These are phyloP conservation scores for Acanthococcus lagerstroemiae DNA, from an alignment of 2,888 invertebrate genomes.

Conservation along the genomic window DNA sequence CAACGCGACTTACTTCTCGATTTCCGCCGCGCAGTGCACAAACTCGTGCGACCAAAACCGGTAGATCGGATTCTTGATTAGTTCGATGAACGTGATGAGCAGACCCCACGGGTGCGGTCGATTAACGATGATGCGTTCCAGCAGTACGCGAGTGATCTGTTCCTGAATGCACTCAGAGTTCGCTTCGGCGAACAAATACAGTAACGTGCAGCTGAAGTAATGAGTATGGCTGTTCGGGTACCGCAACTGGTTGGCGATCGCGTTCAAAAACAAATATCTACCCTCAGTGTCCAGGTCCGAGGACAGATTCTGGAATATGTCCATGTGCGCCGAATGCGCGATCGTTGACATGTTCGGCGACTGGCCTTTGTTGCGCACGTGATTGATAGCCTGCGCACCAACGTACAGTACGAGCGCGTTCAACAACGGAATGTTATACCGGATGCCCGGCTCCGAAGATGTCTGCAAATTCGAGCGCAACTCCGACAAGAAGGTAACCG, in stretches of 20 bases:
- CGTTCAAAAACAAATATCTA: constrained; percentile 93
- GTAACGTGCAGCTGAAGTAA: constrained; percentile 95
- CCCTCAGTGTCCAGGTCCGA: constrained; percentile 98
- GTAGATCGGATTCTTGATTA: constrained; percentile 96
- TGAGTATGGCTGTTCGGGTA: constrained; percentile 99
- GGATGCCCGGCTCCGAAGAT: constrained; percentile 74
- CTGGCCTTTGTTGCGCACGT: constrained; percentile 80
- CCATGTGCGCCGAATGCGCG: constrained; percentile 97
- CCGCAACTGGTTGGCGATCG: constrained; percentile 95
- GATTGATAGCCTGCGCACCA: constrained; percentile 88
- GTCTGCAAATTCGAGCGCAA: constrained; percentile 80
- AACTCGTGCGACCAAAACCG: constrained; percentile 99
- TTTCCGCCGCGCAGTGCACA: constrained; percentile 98
- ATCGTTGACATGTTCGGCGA: constrained; percentile 96
- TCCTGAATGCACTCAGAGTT: constrained; percentile 97
- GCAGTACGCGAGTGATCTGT: constrained; percentile 88
- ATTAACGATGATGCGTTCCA: constrained; percentile 95
- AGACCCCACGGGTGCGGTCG: constrained; percentile 99
- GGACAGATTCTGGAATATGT: constrained; percentile 97
- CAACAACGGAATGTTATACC: constrained; percentile 92
- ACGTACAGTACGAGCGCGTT: constrained; percentile 96
- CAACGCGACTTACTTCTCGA: constrained; percentile 74
- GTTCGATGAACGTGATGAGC: constrained; percentile 95
- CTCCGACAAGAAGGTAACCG: constrained; percentile 91
- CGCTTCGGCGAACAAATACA: constrained; percentile 95